These are phyloP conservation scores for Bombus sibiricus DNA, from an alignment of 1,140 invertebrate genomes.

Conservation along the genomic window DNA sequence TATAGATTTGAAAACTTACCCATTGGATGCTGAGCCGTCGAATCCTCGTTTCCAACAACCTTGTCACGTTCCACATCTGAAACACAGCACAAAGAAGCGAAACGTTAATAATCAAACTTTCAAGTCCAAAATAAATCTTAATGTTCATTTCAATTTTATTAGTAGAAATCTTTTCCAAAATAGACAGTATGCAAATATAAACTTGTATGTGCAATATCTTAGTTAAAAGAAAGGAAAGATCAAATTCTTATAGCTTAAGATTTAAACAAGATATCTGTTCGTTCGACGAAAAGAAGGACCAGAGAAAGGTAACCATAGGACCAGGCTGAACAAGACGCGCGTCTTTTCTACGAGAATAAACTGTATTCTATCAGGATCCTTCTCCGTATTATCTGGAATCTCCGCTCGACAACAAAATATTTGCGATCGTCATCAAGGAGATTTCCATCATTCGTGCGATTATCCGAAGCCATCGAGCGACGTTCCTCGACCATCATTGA, in stretches of 20 bases:
- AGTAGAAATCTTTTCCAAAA: background rate
- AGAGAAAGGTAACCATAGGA: too few species aligned
- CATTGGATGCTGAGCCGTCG: constrained; percentile 71
- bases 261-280: background rate
- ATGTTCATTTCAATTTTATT: background rate
- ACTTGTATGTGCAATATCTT: background rate
- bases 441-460: constrained; percentile 48
- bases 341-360: constrained; percentile 50
- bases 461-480: constrained; percentile 27
- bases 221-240: background rate
- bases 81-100: constrained; percentile 51
- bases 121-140: too few species aligned
- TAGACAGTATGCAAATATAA: background rate
- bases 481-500: constrained; percentile 49
- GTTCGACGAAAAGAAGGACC: background rate
- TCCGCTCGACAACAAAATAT: constrained; percentile 50
- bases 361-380: constrained; percentile 11
- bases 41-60: background rate
- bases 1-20: constrained; percentile 66
- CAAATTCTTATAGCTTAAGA: background rate
- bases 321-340: background rate
- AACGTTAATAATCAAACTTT: background rate
- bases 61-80: constrained; percentile 63
- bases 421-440: constrained; percentile 42
- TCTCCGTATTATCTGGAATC: constrained; percentile 32